These are phyloP conservation scores for Plebejus argus DNA, from an alignment of 2,888 invertebrate genomes.

Conservation along the genomic window DNA sequence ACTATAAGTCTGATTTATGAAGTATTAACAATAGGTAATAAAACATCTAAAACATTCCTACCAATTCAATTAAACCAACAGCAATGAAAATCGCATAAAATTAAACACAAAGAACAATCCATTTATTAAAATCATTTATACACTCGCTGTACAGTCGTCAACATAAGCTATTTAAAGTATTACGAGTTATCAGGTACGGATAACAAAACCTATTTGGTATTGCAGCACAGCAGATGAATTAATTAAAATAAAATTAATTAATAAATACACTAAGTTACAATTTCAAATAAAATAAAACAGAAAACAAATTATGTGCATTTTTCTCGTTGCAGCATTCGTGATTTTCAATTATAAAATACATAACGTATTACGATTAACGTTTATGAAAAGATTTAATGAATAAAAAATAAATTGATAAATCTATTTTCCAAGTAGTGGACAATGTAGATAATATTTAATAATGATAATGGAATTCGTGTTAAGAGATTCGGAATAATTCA, in stretches of 20 bases:
- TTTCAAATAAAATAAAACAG: neutral
- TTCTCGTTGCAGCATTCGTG: neutral
- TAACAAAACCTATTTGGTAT: constrained; percentile 20
- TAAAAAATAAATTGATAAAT: neutral
- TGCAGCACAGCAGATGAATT: constrained; percentile 3
- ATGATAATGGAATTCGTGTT: neutral
- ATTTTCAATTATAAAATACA: neutral
- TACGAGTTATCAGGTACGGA: constrained; percentile 15
- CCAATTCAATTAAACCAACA: neutral
- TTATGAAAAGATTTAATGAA: neutral
- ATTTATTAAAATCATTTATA: constrained; percentile 20
- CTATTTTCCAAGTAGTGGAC: neutral
- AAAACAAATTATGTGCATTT: neutral
- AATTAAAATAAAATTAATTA: neutral
- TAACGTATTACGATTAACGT: neutral
- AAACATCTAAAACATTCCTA: constrained; percentile 10
- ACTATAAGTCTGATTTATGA: neutral
- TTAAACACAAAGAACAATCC: constrained; percentile 30
- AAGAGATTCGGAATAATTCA: neutral
- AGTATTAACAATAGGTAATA: neutral
- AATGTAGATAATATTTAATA: neutral
- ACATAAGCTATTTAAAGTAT: neutral
- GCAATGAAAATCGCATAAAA: constrained; percentile 21
- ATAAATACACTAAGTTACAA: neutral
- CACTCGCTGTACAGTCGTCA: constrained; percentile 17